Percentiles rank a stretch among this genome's conserved stretches.
Conservation (phyloP, 2,888 invertebrate genomes). For the Platynereis dumerilii region DNA sequence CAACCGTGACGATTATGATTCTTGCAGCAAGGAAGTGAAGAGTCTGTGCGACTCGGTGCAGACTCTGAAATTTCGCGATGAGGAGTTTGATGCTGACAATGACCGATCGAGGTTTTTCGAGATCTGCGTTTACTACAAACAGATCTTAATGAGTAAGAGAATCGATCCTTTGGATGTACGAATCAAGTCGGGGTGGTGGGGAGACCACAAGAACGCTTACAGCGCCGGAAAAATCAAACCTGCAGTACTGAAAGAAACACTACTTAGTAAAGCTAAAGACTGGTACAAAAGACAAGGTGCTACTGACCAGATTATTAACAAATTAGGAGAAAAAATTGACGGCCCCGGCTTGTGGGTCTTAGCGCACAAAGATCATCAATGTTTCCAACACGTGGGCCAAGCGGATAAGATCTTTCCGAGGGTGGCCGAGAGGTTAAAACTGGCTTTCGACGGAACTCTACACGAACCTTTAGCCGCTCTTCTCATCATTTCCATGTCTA, state of each 20-base stretch:
- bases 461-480: slow-evolving; percentile 35
- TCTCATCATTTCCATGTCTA: slow-evolving; percentile 35
- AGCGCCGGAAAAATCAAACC: slow-evolving; percentile 42
- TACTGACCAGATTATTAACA: neutral
- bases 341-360: slow-evolving; percentile 41
- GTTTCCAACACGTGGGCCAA: slow-evolving; percentile 36
- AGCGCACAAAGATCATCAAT: slow-evolving; percentile 39
- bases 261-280: slow-evolving; percentile 33
- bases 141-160: slow-evolving; percentile 37
- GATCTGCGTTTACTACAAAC: slow-evolving; percentile 33
- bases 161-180: slow-evolving; percentile 41
- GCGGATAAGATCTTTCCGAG: slow-evolving; percentile 35
- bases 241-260: slow-evolving; percentile 29
- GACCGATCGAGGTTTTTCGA: slow-evolving; percentile 37
- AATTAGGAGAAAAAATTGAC: slow-evolving; percentile 31
- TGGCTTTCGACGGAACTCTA: slow-evolving; percentile 35
- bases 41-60: slow-evolving; percentile 38
- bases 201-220: slow-evolving; percentile 38
- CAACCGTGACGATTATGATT: slow-evolving; percentile 38
- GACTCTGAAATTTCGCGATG: slow-evolving; percentile 40
- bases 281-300: slow-evolving; percentile 32
- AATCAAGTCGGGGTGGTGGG: slow-evolving; percentile 45
- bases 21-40: slow-evolving; percentile 39
- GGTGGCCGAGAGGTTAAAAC: slow-evolving; percentile 33
- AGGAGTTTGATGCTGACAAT: slow-evolving; percentile 38